Evolutionary conservation across 2,888 invertebrate species (phyloP), one percentile per base, ranked within the genome.

Genomic region (Nomada ferruginata): DNA sequence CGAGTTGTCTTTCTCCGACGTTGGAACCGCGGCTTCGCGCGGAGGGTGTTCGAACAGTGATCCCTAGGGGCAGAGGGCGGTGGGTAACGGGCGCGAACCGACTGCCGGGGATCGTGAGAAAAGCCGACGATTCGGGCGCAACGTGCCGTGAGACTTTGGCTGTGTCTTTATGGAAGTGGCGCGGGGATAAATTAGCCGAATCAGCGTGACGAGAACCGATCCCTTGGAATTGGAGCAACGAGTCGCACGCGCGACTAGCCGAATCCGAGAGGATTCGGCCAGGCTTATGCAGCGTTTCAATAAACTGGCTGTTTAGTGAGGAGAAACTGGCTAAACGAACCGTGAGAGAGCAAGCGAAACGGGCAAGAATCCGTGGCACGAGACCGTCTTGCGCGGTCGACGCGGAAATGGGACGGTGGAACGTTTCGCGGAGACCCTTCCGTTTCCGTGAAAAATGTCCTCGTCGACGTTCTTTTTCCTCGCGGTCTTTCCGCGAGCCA

Each of bases 251-350:
- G 73, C 26, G 44, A 55, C 64, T 52, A 42, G 59, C 55, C 68
- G 55, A 65, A 70, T 71, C 79, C 60, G n/a, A n/a, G n/a, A n/a
- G 9, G 59, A 20, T 18, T 55, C 11, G 60, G 78, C 29, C 59
- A 55, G 57, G 80, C 57, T 80, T 72, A 72, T 72, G 55, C 79
- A 72, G 79, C 79, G 79, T 72, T 79, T 78, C 71, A 71, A 71
- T 78, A 78, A 78, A 80, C 79, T 57, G 79, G 79, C 61, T 79
- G 79, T 79, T 80, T 72, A 71, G 79, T 72, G 80, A 72, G 63
- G 80, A 79, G 80, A 80, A 68, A 65, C 23, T 65, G 60, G 52
- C 23, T 73, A 80, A 79, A 80, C 80, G 80, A 80, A 79, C 80
- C 80, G 79, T 72, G 71, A 72, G 79, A 63, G 55, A 60, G 61